Percentiles rank a stretch among this genome's conserved stretches.
Evolutionary conservation across 2,797 vertebrate species (phyloP).

Genomic region (Onychomys leucogaster): DNA sequence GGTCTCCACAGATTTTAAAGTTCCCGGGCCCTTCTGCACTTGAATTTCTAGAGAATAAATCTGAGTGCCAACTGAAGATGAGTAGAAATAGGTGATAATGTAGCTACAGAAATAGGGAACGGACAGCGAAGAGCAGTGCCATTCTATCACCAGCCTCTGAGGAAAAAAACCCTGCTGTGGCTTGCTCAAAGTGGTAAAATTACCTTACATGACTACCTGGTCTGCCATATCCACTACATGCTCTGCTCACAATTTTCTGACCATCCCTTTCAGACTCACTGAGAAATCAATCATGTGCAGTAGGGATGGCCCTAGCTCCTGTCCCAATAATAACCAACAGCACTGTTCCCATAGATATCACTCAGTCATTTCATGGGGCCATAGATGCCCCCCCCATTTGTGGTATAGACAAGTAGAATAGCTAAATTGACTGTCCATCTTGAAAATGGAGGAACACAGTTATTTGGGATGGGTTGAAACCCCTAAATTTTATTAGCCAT

Average conservation of each 20-base stretch:
- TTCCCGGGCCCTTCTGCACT: background rate
- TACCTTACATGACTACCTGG: background rate
- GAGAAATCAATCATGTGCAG: background rate
- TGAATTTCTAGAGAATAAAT: background rate
- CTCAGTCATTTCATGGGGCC: background rate
- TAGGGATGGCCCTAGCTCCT: background rate
- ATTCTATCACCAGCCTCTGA: background rate
- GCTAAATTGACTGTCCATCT: background rate
- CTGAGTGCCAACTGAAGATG: background rate
- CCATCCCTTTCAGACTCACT: background rate
- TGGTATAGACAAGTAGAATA: background rate
- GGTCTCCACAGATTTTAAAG: background rate
- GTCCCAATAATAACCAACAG: background rate
- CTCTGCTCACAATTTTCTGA: background rate
- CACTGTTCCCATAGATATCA: background rate
- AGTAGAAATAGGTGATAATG: background rate
- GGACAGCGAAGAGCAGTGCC: background rate
- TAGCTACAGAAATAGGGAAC: background rate
- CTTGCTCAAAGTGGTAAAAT: constrained; percentile 13
- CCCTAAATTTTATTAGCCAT: background rate
- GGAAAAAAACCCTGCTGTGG: background rate
- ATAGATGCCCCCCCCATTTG: background rate
- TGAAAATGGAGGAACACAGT: background rate
- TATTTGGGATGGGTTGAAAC: background rate
- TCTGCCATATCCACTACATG: background rate